Conservation (phyloP, 2,888 invertebrate genomes). For the Seira sanloemensis region DNA sequence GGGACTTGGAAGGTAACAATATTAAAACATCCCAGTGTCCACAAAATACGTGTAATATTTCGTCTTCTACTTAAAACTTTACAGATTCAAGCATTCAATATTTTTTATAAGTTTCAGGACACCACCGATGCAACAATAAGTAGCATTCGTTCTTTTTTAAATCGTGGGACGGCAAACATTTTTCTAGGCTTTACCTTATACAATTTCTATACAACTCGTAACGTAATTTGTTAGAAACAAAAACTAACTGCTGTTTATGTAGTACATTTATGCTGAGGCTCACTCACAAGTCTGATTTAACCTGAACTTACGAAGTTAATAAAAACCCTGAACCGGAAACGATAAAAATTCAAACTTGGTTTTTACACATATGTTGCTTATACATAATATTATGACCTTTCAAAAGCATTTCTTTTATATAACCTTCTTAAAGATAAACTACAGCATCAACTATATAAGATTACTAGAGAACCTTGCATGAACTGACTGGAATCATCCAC, state of each 20-base stretch:
- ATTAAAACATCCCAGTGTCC: not conserved
- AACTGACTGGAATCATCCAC: conserved; percentile 59
- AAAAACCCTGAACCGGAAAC: conserved; percentile 57
- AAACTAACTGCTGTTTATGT: not conserved
- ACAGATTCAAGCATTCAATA: not conserved
- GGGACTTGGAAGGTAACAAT: not conserved
- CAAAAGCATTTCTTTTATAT: too few relatives aligned
- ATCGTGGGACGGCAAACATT: conserved; percentile 73
- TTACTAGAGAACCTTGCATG: conserved; percentile 40
- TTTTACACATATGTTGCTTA: not conserved
- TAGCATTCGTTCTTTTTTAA: conserved; percentile 49
- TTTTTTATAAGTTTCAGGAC: conserved; percentile 1
- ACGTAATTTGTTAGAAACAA: not conserved
- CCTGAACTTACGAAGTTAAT: not conserved
- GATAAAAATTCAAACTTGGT: conserved; percentile 19
- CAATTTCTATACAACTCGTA: not conserved
- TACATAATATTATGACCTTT: not conserved
- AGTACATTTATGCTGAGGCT: not conserved
- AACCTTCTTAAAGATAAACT: conserved; percentile 22
- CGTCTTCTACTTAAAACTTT: not conserved
- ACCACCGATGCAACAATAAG: conserved; percentile 6
- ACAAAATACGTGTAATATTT: not conserved
- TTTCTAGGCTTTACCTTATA: conserved; percentile 48
- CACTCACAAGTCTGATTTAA: not conserved
- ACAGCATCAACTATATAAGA: conserved; percentile 10